Evolutionary conservation across 1,140 invertebrate genomes (phyloP).

Genomic region (Monochamus saltuarius): DNA sequence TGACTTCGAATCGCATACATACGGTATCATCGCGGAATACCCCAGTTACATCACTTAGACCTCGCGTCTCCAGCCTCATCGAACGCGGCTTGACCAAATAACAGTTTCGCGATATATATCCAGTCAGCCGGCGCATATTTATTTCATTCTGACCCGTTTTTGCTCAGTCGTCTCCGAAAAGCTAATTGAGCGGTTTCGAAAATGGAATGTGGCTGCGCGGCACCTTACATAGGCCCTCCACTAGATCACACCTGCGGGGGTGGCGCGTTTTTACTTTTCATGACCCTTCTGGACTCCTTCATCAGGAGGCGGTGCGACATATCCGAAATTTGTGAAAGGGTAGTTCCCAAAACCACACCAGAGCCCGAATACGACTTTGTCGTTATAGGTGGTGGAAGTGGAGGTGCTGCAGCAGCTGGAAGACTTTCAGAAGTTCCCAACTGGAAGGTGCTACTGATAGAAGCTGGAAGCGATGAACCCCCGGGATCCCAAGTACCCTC

Average conservation of each 20-base stretch:
- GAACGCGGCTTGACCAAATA: slow-evolving; percentile 12
- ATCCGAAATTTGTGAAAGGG: slow-evolving; percentile 55
- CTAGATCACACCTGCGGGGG: slow-evolving; percentile 56
- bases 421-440: slow-evolving; percentile 47
- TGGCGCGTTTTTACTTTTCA: slow-evolving; percentile 57
- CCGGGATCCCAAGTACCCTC: slow-evolving; percentile 57
- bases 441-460: slow-evolving; percentile 60
- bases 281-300: slow-evolving; percentile 59
- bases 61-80: background rate
- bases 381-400: slow-evolving; percentile 61
- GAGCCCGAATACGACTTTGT: slow-evolving; percentile 60
- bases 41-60: background rate
- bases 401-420: slow-evolving; percentile 59
- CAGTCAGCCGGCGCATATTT: background rate
- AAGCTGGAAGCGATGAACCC: slow-evolving; percentile 65
- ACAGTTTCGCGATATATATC: slow-evolving; percentile 6
- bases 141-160: background rate
- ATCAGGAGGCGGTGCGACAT: slow-evolving; percentile 54
- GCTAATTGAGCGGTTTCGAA: slow-evolving; percentile 2
- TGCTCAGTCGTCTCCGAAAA: background rate
- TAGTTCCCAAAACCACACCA: slow-evolving; percentile 47
- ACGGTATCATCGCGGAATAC: slow-evolving; percentile 9
- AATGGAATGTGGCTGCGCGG: slow-evolving; percentile 49
- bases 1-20: background rate
- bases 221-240: slow-evolving; percentile 52